Conservation (phyloP, 2,888 invertebrate genomes). For the Pandemis corylana region DNA sequence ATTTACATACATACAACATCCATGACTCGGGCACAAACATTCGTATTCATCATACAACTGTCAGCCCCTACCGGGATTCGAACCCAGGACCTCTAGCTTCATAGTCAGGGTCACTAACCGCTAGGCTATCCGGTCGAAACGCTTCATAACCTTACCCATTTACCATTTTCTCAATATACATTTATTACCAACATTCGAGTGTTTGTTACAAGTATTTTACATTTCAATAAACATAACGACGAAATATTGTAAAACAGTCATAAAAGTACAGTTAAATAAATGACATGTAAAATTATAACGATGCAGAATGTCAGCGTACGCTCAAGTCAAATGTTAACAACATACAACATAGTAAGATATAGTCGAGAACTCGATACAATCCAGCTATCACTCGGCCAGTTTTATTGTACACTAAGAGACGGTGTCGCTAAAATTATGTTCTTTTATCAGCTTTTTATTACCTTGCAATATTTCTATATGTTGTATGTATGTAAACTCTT, state of each 20-base stretch:
- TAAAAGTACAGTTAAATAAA: constrained; percentile 20
- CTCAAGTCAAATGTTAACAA: constrained; percentile 30
- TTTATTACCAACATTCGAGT: not conserved
- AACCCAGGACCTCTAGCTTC: too few relatives aligned
- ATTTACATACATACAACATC: too few relatives aligned
- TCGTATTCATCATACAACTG: too few relatives aligned
- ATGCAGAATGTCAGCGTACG: constrained; percentile 27
- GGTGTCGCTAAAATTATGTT: not conserved
- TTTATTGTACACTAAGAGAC: constrained; percentile 6
- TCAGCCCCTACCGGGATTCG: too few relatives aligned
- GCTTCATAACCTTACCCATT: not conserved
- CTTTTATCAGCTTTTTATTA: too few relatives aligned
- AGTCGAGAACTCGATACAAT: not conserved
- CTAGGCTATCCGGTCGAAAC: too few relatives aligned
- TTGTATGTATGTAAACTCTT: too few relatives aligned
- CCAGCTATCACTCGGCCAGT: constrained; percentile 7
- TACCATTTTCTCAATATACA: not conserved
- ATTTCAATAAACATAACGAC: constrained; percentile 12
- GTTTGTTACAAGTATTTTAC: constrained; percentile 17
- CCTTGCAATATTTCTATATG: too few relatives aligned
- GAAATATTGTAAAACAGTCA: not conserved
- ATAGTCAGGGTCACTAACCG: too few relatives aligned
- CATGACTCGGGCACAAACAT: too few relatives aligned
- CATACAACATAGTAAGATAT: not conserved
- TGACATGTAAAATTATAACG: constrained; percentile 23